Base-by-base conservation (phyloP, 2,888 invertebrate genomes). In the Folsomia candida region DNA sequence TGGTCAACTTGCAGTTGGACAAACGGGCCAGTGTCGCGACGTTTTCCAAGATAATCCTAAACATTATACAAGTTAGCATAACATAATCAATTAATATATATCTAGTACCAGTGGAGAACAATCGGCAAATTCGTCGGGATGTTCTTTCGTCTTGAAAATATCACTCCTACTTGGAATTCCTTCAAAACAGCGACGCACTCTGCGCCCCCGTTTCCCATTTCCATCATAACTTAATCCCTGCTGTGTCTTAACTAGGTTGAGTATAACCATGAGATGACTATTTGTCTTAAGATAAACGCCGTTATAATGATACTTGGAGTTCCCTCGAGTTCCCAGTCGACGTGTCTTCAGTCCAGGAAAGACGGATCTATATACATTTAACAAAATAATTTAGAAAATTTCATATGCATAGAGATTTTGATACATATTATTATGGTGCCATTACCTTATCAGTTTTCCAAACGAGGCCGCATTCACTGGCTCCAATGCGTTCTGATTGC, bases 151-250 rank as follows among this genome's bases (percentile, higher is more conserved):
- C 18, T 47, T 47, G 9, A 47, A 47, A 47, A 18, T 18, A 47
- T 47, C 37, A 71, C 71, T 18, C 61, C 51, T 47, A 69, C 73
- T 22, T 67, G 62, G 25, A 70, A 67, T 57, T 70, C 37, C 37
- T 54, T 54, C 54, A 18, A 22, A 18, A 54, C 54, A 54, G 6
- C 54, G 59, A 2, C 73, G 51, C 1, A 73, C 70, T 4, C 73
- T 22, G 14, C 73, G 25, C 11, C 70, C 70, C 58, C 73, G 60
- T 47, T 70, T 70, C 57, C 70, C 70, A 2, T 64, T 68, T 6
- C 67, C 69, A 22, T 73, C 73, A 51, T 73, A 70, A 37, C 70
- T 22, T 6, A 73, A 65, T 20, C 70, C 73, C 29, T 73, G 70
- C 54, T 73, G 70, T 6, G 73, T 68, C 20, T 70, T 25, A 27